Evolutionary conservation across 1,140 invertebrate genomes (phyloP).

Genomic region (Cyphomyrmex costatus): DNA sequence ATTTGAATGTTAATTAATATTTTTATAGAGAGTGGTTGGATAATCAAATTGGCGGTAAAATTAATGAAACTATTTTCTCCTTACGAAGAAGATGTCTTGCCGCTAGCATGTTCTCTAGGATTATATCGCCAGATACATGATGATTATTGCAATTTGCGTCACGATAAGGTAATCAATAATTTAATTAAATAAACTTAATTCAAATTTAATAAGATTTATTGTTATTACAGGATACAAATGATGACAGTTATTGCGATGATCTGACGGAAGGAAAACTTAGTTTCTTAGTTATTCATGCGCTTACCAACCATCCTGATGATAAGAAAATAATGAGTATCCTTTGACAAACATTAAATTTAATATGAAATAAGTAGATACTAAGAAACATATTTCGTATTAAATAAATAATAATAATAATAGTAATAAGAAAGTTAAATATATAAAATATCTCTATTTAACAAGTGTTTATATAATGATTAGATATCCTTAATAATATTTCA

Average conservation of each 20-base stretch:
- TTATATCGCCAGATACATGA: slow-evolving; percentile 98
- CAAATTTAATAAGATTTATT: slow-evolving; percentile 62
- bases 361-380: no score
- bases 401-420: no score
- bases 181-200: neutral
- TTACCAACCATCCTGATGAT: slow-evolving; percentile 92
- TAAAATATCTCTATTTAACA: neutral
- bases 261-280: slow-evolving; percentile 99
- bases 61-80: slow-evolving; percentile 98
- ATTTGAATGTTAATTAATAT: slow-evolving; percentile 20
- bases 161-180: slow-evolving; percentile 91
- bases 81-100: slow-evolving; percentile 94
- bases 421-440: no score
- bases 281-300: slow-evolving; percentile 98
- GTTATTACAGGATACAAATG: slow-evolving; percentile 94
- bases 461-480: no score
- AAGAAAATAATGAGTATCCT: slow-evolving; percentile 97
- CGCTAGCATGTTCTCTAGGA: slow-evolving; percentile 94
- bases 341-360: slow-evolving; percentile 80
- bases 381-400: no score
- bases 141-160: slow-evolving; percentile 96
- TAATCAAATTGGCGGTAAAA: slow-evolving; percentile 97
- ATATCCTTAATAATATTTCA: slow-evolving; percentile 67
- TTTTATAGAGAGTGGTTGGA: slow-evolving; percentile 95
- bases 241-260: slow-evolving; percentile 99